phyloP scores from a whole-genome alignment of 2,888 invertebrate genomes.

The Andrena marginata region DNA sequence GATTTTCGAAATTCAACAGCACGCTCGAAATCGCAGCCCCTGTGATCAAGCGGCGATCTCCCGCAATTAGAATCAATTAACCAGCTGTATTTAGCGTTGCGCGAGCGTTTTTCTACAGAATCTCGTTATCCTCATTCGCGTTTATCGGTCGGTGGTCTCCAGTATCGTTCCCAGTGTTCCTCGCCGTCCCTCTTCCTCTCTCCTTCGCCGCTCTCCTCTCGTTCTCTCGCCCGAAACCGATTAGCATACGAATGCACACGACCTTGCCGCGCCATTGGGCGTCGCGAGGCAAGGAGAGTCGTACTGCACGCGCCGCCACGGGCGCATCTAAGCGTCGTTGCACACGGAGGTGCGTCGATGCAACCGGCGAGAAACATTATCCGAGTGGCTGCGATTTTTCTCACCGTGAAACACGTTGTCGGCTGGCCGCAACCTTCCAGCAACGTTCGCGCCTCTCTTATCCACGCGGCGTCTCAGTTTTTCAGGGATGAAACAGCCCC shows the following conservation, averaged over 20 bases:
- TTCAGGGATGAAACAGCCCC: no score
- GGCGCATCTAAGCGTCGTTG: conserved; percentile 28
- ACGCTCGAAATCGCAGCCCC: not conserved
- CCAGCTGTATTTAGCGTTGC: conserved; percentile 33
- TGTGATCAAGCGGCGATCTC: not conserved
- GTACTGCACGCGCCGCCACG: conserved; percentile 38
- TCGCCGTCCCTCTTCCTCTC: conserved; percentile 51
- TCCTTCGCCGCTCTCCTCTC: conserved; percentile 35
- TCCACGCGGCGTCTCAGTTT: no score
- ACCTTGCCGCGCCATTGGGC: conserved; percentile 74
- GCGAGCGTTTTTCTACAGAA: conserved; percentile 61
- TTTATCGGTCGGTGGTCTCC: conserved; percentile 73
- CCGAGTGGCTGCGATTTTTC: no score
- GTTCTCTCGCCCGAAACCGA: conserved; percentile 60
- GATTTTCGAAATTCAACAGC: conserved; percentile 17
- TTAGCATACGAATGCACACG: conserved; percentile 80
- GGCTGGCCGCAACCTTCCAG: no score
- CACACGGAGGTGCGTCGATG: conserved; percentile 25
- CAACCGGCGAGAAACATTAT: not conserved
- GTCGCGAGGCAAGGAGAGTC: conserved; percentile 50
- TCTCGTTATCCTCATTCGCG: conserved; percentile 66
- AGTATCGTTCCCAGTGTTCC: conserved; percentile 56
- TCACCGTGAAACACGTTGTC: no score
- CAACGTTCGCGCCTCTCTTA: no score
- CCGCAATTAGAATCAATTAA: conserved; percentile 48